Evolutionary conservation across 1,140 invertebrate species (phyloP).

Genomic region (Paralvinella palmiformis): DNA sequence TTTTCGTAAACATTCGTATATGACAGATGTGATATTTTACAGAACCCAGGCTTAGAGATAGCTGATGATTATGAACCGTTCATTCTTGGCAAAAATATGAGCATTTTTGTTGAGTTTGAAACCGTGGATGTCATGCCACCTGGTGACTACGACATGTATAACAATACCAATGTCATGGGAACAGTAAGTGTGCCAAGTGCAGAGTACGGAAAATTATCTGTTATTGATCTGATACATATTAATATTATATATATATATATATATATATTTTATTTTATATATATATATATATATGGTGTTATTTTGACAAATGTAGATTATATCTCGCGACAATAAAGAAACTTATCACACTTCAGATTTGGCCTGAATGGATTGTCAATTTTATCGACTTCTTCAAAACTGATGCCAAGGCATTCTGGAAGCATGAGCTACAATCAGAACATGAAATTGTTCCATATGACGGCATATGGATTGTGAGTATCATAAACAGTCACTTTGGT

Average conservation of each 20-base stretch:
- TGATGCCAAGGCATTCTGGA: slow-evolving; percentile 26
- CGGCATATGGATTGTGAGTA: slow-evolving; percentile 28
- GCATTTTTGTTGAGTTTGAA: slow-evolving; percentile 37
- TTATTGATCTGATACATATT: too few relatives aligned
- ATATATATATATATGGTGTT: neutral
- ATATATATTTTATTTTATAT: neutral
- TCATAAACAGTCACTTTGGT: too few relatives aligned
- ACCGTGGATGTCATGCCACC: slow-evolving; percentile 11
- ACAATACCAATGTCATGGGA: neutral
- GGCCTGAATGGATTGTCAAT: slow-evolving; percentile 23
- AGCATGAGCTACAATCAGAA: slow-evolving; percentile 21
- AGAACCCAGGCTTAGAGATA: slow-evolving; percentile 41
- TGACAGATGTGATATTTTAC: too few relatives aligned
- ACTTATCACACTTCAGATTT: neutral
- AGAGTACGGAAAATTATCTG: too few relatives aligned
- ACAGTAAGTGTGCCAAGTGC: too few relatives aligned
- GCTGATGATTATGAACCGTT: slow-evolving; percentile 41
- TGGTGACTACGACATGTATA: neutral
- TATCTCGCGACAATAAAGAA: neutral
- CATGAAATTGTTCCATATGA: slow-evolving; percentile 25
- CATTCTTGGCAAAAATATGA: slow-evolving; percentile 26
- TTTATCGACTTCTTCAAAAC: slow-evolving; percentile 27
- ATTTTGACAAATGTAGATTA: neutral
- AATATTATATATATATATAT: neutral
- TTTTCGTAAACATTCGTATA: too few relatives aligned